A percentile compares a stretch with the other conserved stretches of the same genome.
Conservation (phyloP, 2,888 invertebrate genomes). For the Agrotis clavis region DNA sequence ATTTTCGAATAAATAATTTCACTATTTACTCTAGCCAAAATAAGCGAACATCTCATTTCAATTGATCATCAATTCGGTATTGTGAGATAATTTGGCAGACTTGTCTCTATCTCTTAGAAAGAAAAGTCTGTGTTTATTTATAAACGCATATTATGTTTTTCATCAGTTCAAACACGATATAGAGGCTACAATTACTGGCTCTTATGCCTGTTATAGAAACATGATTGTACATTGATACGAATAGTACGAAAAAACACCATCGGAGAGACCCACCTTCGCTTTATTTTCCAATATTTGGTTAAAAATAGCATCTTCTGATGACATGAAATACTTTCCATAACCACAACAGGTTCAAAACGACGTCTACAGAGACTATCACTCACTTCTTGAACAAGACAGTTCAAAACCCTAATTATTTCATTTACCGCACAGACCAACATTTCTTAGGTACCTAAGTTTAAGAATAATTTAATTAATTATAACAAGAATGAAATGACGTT, state of each 20-base stretch:
- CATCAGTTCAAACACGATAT: slow-evolving; percentile 5
- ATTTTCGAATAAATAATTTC: slow-evolving; percentile 54
- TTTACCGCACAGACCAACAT: slow-evolving; percentile 29
- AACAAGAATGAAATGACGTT: slow-evolving; percentile 57
- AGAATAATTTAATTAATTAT: slow-evolving; percentile 19
- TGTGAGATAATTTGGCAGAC: slow-evolving; percentile 53
- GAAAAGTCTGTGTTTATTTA: slow-evolving; percentile 36
- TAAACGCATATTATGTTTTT: slow-evolving; percentile 22
- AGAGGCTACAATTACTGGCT: neutral
- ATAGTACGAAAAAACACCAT: slow-evolving; percentile 27
- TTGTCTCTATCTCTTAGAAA: slow-evolving; percentile 46
- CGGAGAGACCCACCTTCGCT: slow-evolving; percentile 26
- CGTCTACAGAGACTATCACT: neutral
- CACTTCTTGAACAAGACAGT: neutral
- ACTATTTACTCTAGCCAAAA: slow-evolving; percentile 52
- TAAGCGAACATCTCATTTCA: slow-evolving; percentile 47
- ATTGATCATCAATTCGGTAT: slow-evolving; percentile 58
- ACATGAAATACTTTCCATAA: slow-evolving; percentile 11
- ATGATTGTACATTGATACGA: slow-evolving; percentile 23
- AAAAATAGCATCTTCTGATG: slow-evolving; percentile 31
- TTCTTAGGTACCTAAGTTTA: slow-evolving; percentile 20
- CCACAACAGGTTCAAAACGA: neutral
- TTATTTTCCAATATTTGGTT: slow-evolving; percentile 17
- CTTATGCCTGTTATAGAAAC: slow-evolving; percentile 29
- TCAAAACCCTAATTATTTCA: neutral